Base-by-base conservation (phyloP, 2,113 vertebrate genomes). In the Rissa tridactyla region DNA sequence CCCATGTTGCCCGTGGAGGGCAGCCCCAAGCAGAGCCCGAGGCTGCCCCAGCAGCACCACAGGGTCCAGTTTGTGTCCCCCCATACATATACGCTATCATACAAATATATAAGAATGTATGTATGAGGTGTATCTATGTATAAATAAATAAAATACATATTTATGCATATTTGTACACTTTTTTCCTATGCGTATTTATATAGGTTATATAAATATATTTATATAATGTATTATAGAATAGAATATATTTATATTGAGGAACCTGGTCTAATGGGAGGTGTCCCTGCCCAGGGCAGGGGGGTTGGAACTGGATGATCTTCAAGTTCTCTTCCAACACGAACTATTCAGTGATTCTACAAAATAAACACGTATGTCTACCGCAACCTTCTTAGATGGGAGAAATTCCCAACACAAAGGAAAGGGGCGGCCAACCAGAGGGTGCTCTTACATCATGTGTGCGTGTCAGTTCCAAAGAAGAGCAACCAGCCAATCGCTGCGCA, bases 1-100 rank as follows among this genome's bases (percentile, higher is more conserved):
- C 51, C 38, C 4, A 1, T 19, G 21, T 8, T 62, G 17, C 8
- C 15, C 10, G 1, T 6, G 15, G 23, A 26, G 29, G 18, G 13
- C 52, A 42, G 21, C 2, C 18, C 57, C 2, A 4, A 47, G 36
- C 60, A 75, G 61, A 69, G n/a, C 34, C 71, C 0, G 1, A 30
- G 15, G 25, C 29, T 51, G 29, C 18, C 46, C 58, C 30, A 46
- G 47, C 6, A 58, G 34, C 47, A n/a, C 17, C 3, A 1, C 30
- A 44, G 25, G 19, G 32, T 26, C 36, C 65, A 19, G 2, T 51
- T 21, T n/a, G 12, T 22, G 30, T 6, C 19, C 6, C 34, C 34
- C 15, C 15, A 17, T 2, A 16, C 20, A 10, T 15, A 29, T 23
- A 1, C 27, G 16, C 20, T 64, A 11, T 23, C n/a, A 38, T 11